phyloP scores from a whole-genome alignment of 1,140 invertebrate species.

The Cherax quadricarinatus region DNA sequence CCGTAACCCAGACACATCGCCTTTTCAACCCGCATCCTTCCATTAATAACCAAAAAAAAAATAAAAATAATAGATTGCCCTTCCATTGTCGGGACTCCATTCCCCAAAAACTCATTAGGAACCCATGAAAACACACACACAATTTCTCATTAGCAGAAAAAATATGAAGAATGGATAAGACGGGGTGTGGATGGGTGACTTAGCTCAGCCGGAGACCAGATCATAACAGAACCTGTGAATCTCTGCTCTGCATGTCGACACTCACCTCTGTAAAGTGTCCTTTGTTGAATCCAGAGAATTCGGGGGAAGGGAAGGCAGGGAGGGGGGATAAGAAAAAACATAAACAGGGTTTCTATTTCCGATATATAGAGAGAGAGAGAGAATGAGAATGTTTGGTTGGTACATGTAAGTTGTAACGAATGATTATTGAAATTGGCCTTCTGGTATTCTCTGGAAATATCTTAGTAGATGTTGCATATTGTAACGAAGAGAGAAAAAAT shows the following conservation, averaged over 20 bases:
- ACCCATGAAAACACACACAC: background rate
- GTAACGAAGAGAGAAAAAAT: too few relatives aligned
- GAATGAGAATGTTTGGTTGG: background rate
- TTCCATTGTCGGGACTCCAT: background rate
- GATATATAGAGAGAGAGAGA: background rate
- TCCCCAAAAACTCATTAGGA: background rate
- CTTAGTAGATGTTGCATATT: too few relatives aligned
- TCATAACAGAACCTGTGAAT: background rate
- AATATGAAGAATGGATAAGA: background rate
- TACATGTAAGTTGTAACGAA: background rate
- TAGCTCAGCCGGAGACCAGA: too few relatives aligned
- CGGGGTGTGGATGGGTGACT: too few relatives aligned
- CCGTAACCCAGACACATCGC: too few relatives aligned
- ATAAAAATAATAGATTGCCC: background rate
- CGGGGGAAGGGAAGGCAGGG: too few relatives aligned
- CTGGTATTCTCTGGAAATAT: too few relatives aligned
- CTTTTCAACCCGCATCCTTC: too few relatives aligned
- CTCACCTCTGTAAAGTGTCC: background rate
- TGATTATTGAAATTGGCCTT: background rate
- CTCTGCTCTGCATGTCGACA: background rate
- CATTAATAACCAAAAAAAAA: background rate
- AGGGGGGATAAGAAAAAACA: background rate
- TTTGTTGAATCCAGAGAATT: background rate
- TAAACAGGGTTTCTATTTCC: background rate
- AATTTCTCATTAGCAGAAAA: constrained; percentile 1